phyloP scores from a whole-genome alignment of 2,888 invertebrate species.

The Lasioglossum malachurum region DNA sequence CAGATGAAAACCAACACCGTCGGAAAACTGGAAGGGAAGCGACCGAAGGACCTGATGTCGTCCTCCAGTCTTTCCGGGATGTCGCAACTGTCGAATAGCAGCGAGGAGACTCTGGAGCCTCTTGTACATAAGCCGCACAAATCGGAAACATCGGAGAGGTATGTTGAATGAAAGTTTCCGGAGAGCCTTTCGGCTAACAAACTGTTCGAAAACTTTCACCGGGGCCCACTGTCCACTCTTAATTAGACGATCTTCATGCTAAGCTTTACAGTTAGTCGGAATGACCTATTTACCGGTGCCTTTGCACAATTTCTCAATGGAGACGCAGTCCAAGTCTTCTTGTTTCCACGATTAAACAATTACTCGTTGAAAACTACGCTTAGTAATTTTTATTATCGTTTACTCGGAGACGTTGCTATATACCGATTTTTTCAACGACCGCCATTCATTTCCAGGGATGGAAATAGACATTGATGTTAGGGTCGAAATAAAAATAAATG shows the following conservation, averaged over 20 bases:
- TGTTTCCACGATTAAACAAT: not conserved
- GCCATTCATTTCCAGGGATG: not conserved
- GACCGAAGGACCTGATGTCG: slow-evolving; percentile 82
- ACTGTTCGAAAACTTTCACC: not conserved
- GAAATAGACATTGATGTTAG: not conserved
- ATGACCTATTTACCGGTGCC: not conserved
- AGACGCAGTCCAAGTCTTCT: not conserved
- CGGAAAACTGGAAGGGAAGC: slow-evolving; percentile 80
- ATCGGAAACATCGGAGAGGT: slow-evolving; percentile 79
- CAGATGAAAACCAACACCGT: slow-evolving; percentile 65
- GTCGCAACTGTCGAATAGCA: slow-evolving; percentile 84
- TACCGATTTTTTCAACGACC: not conserved
- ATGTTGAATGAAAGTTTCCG: slow-evolving; percentile 20
- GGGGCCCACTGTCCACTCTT: not conserved
- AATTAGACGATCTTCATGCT: slow-evolving; percentile 10
- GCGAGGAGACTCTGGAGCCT: slow-evolving; percentile 82
- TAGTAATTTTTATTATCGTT: not conserved
- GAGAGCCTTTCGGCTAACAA: not conserved
- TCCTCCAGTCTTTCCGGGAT: slow-evolving; percentile 84
- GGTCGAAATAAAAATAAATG: not conserved
- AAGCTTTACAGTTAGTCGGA: not conserved
- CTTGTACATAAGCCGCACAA: slow-evolving; percentile 81
- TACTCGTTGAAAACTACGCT: not conserved
- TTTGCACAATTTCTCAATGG: not conserved
- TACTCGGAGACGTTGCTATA: not conserved